Percentiles rank a stretch among this genome's conserved stretches.
These are phyloP conservation scores for Mystacornis crossleyi DNA, from an alignment of 2,113 vertebrate genomes.

Conservation along the genomic window DNA sequence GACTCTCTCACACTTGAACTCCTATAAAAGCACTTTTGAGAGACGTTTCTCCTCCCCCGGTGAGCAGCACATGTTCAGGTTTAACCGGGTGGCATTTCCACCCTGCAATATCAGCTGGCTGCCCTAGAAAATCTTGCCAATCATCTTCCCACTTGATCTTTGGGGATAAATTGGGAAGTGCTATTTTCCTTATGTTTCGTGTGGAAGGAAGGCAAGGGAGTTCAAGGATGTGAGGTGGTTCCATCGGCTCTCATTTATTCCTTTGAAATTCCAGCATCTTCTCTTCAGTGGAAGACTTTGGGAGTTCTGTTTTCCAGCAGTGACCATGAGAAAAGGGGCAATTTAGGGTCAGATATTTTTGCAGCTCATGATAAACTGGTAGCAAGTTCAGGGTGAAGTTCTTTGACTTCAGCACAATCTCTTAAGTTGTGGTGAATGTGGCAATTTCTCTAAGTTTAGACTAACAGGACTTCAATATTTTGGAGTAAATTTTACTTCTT, in stretches of 20 bases:
- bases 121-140: neutral
- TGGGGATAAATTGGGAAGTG: neutral
- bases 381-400: neutral
- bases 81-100: accelerated
- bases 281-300: neutral
- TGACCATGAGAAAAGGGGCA: neutral
- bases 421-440: neutral
- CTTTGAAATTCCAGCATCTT: neutral
- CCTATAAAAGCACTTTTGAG: neutral
- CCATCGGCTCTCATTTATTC: neutral
- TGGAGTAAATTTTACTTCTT: neutral
- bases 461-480: neutral
- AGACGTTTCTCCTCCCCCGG: accelerated
- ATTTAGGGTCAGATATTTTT: neutral
- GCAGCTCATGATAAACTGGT: accelerated
- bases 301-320: neutral
- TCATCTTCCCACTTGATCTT: neutral
- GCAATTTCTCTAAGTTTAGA: neutral
- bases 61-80: neutral
- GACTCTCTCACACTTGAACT: neutral
- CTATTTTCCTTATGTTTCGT: accelerated
- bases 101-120: accelerated
- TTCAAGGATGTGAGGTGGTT: neutral
- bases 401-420: neutral
- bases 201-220: neutral